phyloP scores from a whole-genome alignment of 2,113 vertebrate genomes.

The Bubo bubo region DNA sequence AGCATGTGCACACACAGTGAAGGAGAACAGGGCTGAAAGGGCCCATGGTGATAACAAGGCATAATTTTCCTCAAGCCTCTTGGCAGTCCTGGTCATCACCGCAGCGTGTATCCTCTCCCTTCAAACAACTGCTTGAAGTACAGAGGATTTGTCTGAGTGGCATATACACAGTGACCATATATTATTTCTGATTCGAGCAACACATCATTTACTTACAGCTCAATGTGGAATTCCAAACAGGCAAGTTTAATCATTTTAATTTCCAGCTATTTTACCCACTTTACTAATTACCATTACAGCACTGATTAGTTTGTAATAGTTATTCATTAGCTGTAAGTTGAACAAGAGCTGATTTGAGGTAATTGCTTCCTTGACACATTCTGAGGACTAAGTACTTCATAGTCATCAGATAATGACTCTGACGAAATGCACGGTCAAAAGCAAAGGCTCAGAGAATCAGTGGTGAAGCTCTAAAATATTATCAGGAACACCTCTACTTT shows the following conservation, averaged over 20 bases:
- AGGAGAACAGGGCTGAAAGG: neutral
- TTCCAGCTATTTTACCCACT: slow-evolving; percentile 23
- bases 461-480: neutral
- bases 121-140: neutral
- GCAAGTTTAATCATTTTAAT: slow-evolving; percentile 1
- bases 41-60: neutral
- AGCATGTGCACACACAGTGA: neutral
- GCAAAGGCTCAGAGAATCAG: neutral
- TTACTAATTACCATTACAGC: slow-evolving; percentile 26
- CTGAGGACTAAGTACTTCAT: neutral
- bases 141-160: neutral
- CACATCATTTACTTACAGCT: neutral
- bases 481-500: neutral
- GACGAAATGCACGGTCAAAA: neutral
- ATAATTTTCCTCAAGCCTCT: neutral
- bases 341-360: slow-evolving; percentile 12
- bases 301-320: slow-evolving; percentile 27
- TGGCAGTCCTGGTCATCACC: neutral
- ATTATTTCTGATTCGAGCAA: neutral
- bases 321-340: slow-evolving; percentile 20
- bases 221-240: neutral
- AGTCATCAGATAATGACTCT: neutral
- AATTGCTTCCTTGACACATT: neutral
- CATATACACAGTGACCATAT: neutral
- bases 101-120: neutral